Conservation (phyloP, 2,113 vertebrate genomes). For the Podiceps cristatus region DNA sequence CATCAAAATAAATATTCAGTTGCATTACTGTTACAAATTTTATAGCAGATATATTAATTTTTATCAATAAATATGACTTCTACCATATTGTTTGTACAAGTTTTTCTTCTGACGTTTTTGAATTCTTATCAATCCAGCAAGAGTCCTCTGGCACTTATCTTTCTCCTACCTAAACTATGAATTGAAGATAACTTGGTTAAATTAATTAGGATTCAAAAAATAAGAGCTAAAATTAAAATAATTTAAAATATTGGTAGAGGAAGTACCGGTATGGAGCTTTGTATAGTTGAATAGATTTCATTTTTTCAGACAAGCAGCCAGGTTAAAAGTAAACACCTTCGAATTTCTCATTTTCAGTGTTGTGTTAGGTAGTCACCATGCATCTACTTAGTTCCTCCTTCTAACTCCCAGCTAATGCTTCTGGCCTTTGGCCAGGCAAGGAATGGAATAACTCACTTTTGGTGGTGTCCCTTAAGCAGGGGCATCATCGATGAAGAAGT, state of each 20-base stretch:
- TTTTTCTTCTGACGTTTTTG: constrained; percentile 33
- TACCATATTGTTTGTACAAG: constrained; percentile 64
- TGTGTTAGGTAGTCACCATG: not conserved
- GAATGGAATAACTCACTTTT: not conserved
- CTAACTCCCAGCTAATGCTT: not conserved
- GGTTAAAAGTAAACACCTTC: not conserved
- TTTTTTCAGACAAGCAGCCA: not conserved
- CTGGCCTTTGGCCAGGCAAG: not conserved
- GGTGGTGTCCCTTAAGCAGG: not conserved
- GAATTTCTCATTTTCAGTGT: not conserved
- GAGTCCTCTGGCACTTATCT: not conserved
- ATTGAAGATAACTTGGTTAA: not conserved
- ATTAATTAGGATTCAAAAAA: not conserved
- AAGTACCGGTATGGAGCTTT: not conserved
- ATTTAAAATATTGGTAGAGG: not conserved
- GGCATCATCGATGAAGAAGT: not conserved
- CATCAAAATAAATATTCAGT: constrained; percentile 83
- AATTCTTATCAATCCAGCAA: not conserved
- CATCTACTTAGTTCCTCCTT: not conserved
- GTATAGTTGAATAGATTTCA: not conserved
- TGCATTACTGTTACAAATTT: constrained; percentile 85
- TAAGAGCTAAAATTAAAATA: not conserved
- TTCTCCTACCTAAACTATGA: not conserved
- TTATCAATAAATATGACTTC: constrained; percentile 87
- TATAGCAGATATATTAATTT: constrained; percentile 86